A percentile compares a stretch with the other conserved stretches of the same genome.
These are phyloP conservation scores for Psettodes erumei DNA, from an alignment of 2,113 vertebrate species.

Conservation along the genomic window DNA sequence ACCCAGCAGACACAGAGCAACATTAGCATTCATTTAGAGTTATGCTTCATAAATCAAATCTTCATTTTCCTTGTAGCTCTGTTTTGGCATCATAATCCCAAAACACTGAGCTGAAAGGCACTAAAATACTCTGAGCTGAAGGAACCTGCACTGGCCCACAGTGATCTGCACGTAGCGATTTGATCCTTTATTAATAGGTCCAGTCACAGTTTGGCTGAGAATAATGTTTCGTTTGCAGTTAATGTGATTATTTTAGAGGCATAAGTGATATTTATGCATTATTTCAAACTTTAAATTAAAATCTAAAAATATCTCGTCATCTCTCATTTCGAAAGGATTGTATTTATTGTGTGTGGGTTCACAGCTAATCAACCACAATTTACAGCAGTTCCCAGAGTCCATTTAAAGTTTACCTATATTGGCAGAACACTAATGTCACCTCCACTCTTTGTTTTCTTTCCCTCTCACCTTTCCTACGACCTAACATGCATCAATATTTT, in stretches of 20 bases:
- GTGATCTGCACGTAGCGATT: not conserved
- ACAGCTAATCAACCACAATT: slow-evolving; percentile 1
- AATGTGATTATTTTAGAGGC: not conserved
- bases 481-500: slow-evolving; percentile 62
- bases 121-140: not conserved
- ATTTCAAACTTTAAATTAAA: slow-evolving; percentile 11
- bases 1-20: too few species aligned
- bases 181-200: slow-evolving; percentile 7
- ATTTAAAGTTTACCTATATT: slow-evolving; percentile 51
- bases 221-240: slow-evolving; percentile 1
- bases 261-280: slow-evolving; percentile 11
- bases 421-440: slow-evolving; percentile 51
- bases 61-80: not conserved
- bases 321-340: slow-evolving; percentile 6
- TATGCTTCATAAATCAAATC: not conserved
- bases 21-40: not conserved
- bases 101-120: not conserved
- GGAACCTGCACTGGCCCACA: not conserved
- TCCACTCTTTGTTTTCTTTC: slow-evolving; percentile 63
- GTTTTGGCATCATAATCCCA: not conserved
- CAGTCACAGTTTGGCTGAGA: not conserved
- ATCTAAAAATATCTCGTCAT: slow-evolving; percentile 3
- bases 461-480: slow-evolving; percentile 55
- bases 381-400: not conserved
- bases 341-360: not conserved